These are phyloP conservation scores for Sinocyclocheilus anophthalmus DNA, from an alignment of 2,113 vertebrate genomes.

Conservation along the genomic window DNA sequence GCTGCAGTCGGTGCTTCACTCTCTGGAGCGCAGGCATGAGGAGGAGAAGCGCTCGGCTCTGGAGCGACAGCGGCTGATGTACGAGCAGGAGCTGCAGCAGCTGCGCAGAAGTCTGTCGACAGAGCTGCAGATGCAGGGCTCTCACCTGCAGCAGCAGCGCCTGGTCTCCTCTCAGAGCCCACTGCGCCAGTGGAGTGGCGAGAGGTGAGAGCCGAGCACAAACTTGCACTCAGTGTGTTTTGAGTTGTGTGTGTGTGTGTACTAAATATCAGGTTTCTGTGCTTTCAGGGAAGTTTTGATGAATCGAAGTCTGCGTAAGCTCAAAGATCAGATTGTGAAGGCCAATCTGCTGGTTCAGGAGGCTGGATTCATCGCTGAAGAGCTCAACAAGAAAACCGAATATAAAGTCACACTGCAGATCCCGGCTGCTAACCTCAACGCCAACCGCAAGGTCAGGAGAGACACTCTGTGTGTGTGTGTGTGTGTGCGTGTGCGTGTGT, in stretches of 20 bases:
- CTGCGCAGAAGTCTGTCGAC: constrained; percentile 80
- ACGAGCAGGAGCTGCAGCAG: constrained; percentile 91
- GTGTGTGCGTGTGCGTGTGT: too few species aligned
- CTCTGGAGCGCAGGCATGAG: constrained; percentile 88
- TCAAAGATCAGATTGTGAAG: constrained; percentile 89
- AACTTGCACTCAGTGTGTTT: too few species aligned
- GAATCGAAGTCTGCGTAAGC: constrained; percentile 85
- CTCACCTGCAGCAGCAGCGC: constrained; percentile 63
- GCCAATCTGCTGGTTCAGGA: constrained; percentile 89
- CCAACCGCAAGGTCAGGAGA: constrained; percentile 88
- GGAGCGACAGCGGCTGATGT: constrained; percentile 90
- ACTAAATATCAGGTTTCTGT: constrained; percentile 19
- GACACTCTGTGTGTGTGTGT: background rate
- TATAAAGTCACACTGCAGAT: constrained; percentile 96
- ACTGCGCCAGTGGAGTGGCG: constrained; percentile 86
- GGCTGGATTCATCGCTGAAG: constrained; percentile 88
- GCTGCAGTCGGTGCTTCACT: constrained; percentile 86
- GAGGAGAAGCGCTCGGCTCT: constrained; percentile 91
- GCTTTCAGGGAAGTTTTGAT: constrained; percentile 85
- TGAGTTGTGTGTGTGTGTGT: background rate
- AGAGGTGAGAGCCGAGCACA: constrained; percentile 77
- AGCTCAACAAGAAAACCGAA: constrained; percentile 90
- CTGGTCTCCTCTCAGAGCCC: constrained; percentile 84
- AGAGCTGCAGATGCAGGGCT: constrained; percentile 54
- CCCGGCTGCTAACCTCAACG: constrained; percentile 91